phyloP scores from a whole-genome alignment of 2,888 invertebrate species.

The Melanophora roralis region DNA sequence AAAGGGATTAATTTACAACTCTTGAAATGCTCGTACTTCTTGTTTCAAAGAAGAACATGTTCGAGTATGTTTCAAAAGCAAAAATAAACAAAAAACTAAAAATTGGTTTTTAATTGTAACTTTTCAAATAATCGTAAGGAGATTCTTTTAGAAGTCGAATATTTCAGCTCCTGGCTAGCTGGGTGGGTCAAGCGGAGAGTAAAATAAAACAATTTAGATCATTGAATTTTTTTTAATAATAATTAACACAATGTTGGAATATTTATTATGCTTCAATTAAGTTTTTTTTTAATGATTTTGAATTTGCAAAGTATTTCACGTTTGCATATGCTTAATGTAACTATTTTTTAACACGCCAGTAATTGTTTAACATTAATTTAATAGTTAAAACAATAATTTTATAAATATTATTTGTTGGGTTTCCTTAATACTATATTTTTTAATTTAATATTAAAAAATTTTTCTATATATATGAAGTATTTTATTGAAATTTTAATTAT shows the following conservation, averaged over 20 bases:
- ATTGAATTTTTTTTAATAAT: conserved; percentile 49
- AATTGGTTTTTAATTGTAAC: too few relatives aligned
- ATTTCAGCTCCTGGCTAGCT: too few relatives aligned
- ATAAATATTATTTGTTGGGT: conserved; percentile 40
- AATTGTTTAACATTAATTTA: conserved; percentile 57
- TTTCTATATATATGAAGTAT: conserved; percentile 12
- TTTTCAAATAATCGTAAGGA: too few relatives aligned
- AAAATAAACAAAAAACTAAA: too few relatives aligned
- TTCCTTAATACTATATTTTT: not conserved
- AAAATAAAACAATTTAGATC: conserved; percentile 50
- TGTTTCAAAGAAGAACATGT: too few relatives aligned
- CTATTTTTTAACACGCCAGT: conserved; percentile 30
- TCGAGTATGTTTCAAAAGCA: too few relatives aligned
- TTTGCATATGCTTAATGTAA: conserved; percentile 35
- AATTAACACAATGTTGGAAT: conserved; percentile 72
- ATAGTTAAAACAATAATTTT: conserved; percentile 60
- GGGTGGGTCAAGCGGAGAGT: too few relatives aligned
- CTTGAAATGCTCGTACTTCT: too few relatives aligned
- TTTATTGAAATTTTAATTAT: conserved; percentile 35
- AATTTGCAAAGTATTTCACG: conserved; percentile 53
- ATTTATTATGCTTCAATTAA: conserved; percentile 56
- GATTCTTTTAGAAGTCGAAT: too few relatives aligned
- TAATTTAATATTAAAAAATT: conserved; percentile 24
- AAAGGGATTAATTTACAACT: too few relatives aligned
- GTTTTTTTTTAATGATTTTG: conserved; percentile 50